These are phyloP conservation scores for Bombus vancouverensis DNA, from an alignment of 1,140 invertebrate genomes.

Conservation along the genomic window DNA sequence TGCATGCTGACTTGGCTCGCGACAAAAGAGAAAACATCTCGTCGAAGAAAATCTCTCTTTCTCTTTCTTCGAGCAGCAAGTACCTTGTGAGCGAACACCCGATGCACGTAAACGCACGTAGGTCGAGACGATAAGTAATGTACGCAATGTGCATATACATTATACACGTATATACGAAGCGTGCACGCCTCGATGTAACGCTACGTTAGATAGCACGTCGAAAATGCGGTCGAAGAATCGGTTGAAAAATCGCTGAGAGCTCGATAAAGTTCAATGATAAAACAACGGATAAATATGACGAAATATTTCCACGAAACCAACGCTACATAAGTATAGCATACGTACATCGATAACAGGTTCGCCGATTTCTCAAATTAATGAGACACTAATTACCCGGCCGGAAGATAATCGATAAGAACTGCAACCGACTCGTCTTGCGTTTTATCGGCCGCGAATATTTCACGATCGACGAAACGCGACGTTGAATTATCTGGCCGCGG, in stretches of 20 bases:
- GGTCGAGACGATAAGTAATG: conserved; percentile 24
- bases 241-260: background rate
- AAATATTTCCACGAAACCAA: conserved; percentile 12
- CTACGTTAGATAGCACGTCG: background rate
- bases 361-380: conserved; percentile 31
- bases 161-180: background rate
- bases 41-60: conserved; percentile 31
- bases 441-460: conserved; percentile 25
- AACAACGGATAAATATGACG: conserved; percentile 15
- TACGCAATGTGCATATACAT: background rate
- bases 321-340: background rate
- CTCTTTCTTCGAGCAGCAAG: background rate
- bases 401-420: conserved; percentile 33
- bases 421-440: background rate
- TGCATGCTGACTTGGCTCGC: conserved; percentile 61
- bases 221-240: background rate
- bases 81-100: background rate
- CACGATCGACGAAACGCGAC: conserved; percentile 8
- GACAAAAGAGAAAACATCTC: conserved; percentile 28
- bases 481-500: background rate
- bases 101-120: conserved; percentile 12
- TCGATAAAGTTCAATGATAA: conserved; percentile 6
- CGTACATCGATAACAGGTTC: background rate
- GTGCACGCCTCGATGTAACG: background rate
- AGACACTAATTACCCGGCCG: conserved; percentile 30